Base-by-base conservation (phyloP, 1,140 invertebrate species). In the Oryzaephilus surinamensis region DNA sequence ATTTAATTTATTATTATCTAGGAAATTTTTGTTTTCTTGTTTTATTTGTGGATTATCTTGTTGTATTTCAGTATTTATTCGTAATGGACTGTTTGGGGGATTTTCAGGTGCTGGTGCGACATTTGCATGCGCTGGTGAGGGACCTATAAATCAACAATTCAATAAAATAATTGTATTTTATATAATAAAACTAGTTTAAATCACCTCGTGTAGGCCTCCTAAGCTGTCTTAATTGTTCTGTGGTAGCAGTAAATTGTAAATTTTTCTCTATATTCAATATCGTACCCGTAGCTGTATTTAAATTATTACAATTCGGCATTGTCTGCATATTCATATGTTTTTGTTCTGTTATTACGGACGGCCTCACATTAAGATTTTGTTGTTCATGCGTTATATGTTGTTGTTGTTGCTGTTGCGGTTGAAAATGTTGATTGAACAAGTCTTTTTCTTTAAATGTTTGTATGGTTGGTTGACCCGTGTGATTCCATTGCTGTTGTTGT, bases 311-410 rank as follows among this genome's bases (percentile, higher is more conserved):
- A 27, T 39, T 39, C n/a, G 38, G n/a, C n/a, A n/a, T n/a, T n/a
- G n/a, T n/a, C n/a, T n/a, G n/a, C n/a, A n/a, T n/a, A n/a, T n/a
- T n/a, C n/a, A n/a, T n/a, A 30, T 31, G 10, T 36, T 38, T 45
- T 62, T 71, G 69, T 50, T 71, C 70, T 3, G 68, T 70, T 32
- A 71, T 71, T 16, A 70, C 66, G 13, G 63, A 68, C 8, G 67
- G 63, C 39, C 67, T 36, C n/a, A n/a, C n/a, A n/a, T n/a, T n/a
- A n/a, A n/a, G 29, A 30, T 32, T 27, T 21, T 14, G 27, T 11
- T 29, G 23, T 13, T 17, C 19, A 20, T 15, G 8, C 17, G 21
- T 32, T 29, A 17, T 14, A 26, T 62, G n/a, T n/a, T n/a, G n/a
- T n/a, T n/a, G n/a, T n/a, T n/a, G n/a, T n/a, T n/a, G n/a, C n/a